Base-by-base conservation (phyloP, 2,888 invertebrate species). In the Platycheirus albimanus region DNA sequence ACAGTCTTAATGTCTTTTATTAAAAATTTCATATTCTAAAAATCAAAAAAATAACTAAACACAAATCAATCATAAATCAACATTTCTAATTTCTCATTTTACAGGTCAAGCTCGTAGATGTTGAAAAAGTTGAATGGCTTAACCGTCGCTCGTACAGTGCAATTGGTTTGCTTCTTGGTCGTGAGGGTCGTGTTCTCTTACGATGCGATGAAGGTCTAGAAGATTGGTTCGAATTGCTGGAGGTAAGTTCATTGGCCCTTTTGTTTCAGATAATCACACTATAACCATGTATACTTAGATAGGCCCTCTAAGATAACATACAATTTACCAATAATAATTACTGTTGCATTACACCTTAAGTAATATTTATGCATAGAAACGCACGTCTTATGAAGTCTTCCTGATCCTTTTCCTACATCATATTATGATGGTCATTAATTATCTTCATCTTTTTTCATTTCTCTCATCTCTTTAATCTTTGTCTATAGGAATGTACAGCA, bases 101-200 rank as follows among this genome's bases (percentile, higher is more conserved):
- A 0, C 88, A 92, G 92, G 91, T 93, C 83, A 92, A 93, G 88
- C 90, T 93, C 85, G 93, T 93, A 66, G 94, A 94, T 88, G 93
- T 94, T 51, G 93, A 94, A 86, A 92, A 92, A 86, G 93, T 94
- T 51, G 93, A 94, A 89, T 94, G 94, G 94, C 92, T 93, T 76
- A 94, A 93, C 88, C 93, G 93, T 85, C 93, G 93, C 86, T 93
- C 93, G 64, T 94, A 93, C 87, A 93, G 93, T 87, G 92, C 93
- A 85, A 93, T 94, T 85, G 92, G 92, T n/a, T 87, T 93, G 71
- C 91, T 92, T 47, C 88, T 94, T 85, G 91, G 92, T 24, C 89
- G 92, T 77, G 92, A 92, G 85, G 91, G 92, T 77, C 89, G 90
- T 20, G 89, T 91, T 58, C 87, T 91, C 36, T 86, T 90, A 84